These are phyloP conservation scores for Loxodonta africana DNA, from an alignment of 2,113 vertebrate species.

Conservation along the genomic window DNA sequence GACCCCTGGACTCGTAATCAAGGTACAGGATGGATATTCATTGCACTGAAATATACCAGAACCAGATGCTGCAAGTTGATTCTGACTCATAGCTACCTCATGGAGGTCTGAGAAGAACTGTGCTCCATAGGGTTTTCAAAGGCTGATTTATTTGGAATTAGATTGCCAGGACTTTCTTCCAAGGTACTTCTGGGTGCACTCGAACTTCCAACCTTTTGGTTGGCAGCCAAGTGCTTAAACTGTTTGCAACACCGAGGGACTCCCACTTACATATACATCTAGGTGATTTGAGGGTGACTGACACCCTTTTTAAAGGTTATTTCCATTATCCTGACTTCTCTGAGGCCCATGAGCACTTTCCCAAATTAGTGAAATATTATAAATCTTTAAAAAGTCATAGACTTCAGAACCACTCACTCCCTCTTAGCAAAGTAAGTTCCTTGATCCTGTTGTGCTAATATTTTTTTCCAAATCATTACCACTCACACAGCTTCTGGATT, in stretches of 20 bases:
- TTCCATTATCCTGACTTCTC: background rate
- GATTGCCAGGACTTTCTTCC: no score
- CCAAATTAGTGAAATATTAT: background rate
- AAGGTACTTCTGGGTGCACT: no score
- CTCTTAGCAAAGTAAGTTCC: background rate
- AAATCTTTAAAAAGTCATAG: background rate
- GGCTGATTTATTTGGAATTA: no score
- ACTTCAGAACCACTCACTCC: background rate
- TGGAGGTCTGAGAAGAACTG: no score
- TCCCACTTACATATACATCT: background rate
- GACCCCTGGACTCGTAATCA: background rate
- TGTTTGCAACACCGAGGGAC: no score
- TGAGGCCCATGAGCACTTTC: rapidly evolving
- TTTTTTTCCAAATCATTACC: background rate
- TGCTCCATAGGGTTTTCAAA: no score
- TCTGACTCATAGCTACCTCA: no score
- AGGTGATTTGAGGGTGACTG: background rate
- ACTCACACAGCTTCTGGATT: background rate
- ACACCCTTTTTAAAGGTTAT: background rate
- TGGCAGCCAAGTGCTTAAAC: no score
- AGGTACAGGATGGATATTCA: background rate
- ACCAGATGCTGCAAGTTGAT: no score
- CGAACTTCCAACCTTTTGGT: no score
- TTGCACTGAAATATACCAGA: no score
- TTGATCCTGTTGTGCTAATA: background rate